phyloP scores from a whole-genome alignment of 2,888 invertebrate genomes.

The Drosophila setosimentum region DNA sequence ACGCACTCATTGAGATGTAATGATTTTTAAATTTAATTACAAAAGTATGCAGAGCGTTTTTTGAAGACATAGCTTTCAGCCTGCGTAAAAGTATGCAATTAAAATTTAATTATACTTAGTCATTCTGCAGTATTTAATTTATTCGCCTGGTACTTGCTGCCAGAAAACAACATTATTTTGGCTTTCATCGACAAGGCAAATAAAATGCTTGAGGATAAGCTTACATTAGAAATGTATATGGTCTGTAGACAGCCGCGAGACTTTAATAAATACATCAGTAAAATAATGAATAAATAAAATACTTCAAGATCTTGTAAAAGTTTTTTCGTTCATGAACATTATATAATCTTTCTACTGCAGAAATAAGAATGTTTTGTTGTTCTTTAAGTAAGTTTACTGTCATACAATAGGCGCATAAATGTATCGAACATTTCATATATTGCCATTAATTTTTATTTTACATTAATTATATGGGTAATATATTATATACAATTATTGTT shows the following conservation, averaged over 20 bases:
- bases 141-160: not conserved
- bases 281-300: not conserved
- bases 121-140: not conserved
- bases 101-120: not conserved
- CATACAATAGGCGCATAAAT: conserved; percentile 54
- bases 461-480: conserved; percentile 54
- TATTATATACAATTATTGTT: conserved; percentile 54
- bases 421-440: conserved; percentile 69
- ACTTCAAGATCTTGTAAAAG: not conserved
- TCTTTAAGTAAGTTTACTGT: conserved; percentile 48
- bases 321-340: not conserved
- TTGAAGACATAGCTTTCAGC: not conserved
- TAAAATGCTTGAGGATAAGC: not conserved
- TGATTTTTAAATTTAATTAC: not conserved
- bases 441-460: conserved; percentile 49
- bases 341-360: not conserved
- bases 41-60: not conserved
- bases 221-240: no score
- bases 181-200: not conserved
- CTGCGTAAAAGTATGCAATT: not conserved
- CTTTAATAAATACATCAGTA: no score
- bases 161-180: not conserved
- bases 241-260: no score
- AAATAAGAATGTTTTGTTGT: conserved; percentile 30
- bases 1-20: not conserved